These are phyloP conservation scores for Agriopis marginaria DNA, from an alignment of 2,888 invertebrate genomes.

Conservation along the genomic window DNA sequence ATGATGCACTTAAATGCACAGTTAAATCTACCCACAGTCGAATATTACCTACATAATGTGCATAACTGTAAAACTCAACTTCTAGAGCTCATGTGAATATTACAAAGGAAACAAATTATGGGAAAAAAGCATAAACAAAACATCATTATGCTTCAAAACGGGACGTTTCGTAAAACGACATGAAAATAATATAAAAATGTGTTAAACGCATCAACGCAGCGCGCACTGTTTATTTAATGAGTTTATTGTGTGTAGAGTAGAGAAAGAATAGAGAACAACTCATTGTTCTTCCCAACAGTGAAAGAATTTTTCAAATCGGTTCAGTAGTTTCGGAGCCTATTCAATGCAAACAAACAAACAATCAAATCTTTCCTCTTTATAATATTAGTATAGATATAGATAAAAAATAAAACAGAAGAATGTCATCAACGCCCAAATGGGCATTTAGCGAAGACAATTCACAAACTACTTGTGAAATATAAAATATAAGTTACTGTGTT, in stretches of 20 bases:
- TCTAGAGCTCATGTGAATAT: conserved; percentile 4
- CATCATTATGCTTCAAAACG: conserved; percentile 38
- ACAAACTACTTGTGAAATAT: conserved; percentile 61
- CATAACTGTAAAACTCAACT: conserved; percentile 9
- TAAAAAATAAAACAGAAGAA: conserved; percentile 61
- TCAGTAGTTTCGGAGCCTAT: too few relatives aligned
- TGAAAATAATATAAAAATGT: conserved; percentile 55
- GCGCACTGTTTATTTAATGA: conserved; percentile 44
- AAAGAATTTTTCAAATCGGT: too few relatives aligned
- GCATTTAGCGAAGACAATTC: conserved; percentile 69
- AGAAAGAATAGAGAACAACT: conserved; percentile 22
- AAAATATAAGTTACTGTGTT: conserved; percentile 34
- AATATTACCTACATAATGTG: neutral
- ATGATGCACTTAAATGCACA: too few relatives aligned
- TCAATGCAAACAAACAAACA: too few relatives aligned
- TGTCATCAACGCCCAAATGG: conserved; percentile 68
- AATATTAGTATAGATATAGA: too few relatives aligned
- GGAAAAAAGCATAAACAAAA: conserved; percentile 43
- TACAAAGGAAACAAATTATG: conserved; percentile 33
- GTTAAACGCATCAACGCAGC: conserved; percentile 50
- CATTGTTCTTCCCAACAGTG: too few relatives aligned
- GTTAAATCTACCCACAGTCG: neutral
- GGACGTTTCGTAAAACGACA: conserved; percentile 39
- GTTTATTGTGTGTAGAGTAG: conserved; percentile 43
- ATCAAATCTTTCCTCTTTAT: too few relatives aligned